Percentiles rank a stretch among this genome's conserved stretches.
Evolutionary conservation across 2,797 vertebrate species (phyloP).

Genomic region (Enteromius mattozi): DNA sequence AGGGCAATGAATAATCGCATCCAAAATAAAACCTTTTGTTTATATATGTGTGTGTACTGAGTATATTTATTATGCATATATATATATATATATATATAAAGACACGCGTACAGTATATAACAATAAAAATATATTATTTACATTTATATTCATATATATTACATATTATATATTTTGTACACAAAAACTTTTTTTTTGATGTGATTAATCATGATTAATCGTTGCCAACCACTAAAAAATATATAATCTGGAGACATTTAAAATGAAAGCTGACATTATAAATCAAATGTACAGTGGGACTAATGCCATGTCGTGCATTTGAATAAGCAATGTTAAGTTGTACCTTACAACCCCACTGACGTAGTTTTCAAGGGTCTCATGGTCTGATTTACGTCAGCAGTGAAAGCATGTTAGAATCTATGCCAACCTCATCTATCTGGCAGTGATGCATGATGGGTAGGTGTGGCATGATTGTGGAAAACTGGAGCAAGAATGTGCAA

Average conservation of each 20-base stretch:
- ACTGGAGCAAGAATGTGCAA: background rate
- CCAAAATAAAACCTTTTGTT: too few species aligned
- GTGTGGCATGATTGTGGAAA: background rate
- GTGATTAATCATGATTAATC: too few species aligned
- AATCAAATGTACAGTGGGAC: background rate
- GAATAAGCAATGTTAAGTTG: background rate
- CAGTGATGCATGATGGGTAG: constrained; percentile 31
- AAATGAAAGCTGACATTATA: background rate
- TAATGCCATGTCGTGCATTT: background rate
- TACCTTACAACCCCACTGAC: background rate
- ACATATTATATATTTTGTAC: too few species aligned
- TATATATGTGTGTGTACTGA: too few species aligned
- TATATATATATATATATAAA: too few species aligned
- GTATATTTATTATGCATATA: too few species aligned
- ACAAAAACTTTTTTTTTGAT: too few species aligned
- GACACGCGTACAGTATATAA: too few species aligned
- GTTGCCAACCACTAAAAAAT: background rate
- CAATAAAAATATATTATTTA: too few species aligned
- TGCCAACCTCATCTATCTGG: constrained; percentile 1
- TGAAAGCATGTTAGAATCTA: background rate
- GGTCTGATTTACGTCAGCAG: background rate
- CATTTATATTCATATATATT: too few species aligned
- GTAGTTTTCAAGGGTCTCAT: background rate
- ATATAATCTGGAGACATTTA: background rate
- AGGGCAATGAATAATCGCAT: too few species aligned